Base-by-base conservation (phyloP, 1,140 invertebrate species). In the Atta cephalotes region DNA sequence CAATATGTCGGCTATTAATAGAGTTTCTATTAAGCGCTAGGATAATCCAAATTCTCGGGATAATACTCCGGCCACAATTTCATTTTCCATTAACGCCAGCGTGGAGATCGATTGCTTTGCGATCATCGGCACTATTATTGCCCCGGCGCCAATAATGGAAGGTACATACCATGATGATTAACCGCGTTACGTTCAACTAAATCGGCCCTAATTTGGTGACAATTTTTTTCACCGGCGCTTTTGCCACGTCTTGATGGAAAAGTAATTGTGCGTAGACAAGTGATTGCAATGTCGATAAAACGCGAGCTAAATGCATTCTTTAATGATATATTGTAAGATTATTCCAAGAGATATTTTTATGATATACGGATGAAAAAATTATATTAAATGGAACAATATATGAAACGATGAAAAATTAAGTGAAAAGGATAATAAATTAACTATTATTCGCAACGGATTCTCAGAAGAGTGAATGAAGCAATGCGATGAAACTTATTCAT, bases 31-130 rank as follows among this genome's bases (percentile, higher is more conserved):
- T 91, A 91, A 82, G 81, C 77, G 80, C 70, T 86, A 87, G 85
- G 78, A 91, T 91, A 90, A 91, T 89, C 90, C 80, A 86, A 91
- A 91, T 91, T 89, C 85, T 87, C 85, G 60, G 85, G 84, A 87
- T 91, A 91, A 91, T 91, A 89, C 85, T 85, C 79, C 21, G 25
- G 6, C 90, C 89, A 89, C 89, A 91, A 91, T 91, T 91, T 91
- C 90, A 89, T 91, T 91, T 91, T 91, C 90, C 87, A 91, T 91
- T 90, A 91, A 90, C 89, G 79, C 82, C 66, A 35, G 78, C 25
- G n/a, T 62, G 35, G 63, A 74, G 89, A 91, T 91, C 90, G 90
- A 91, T 91, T 87, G 89, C 85, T 87, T 66, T 77, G 78, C 85
- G 85, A 89, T 89, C 70, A 62, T 87, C 86, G 79, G 62, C 45